These are phyloP conservation scores for Enteromius unitaeniatus DNA, from an alignment of 2,797 vertebrate species.

Conservation along the genomic window DNA sequence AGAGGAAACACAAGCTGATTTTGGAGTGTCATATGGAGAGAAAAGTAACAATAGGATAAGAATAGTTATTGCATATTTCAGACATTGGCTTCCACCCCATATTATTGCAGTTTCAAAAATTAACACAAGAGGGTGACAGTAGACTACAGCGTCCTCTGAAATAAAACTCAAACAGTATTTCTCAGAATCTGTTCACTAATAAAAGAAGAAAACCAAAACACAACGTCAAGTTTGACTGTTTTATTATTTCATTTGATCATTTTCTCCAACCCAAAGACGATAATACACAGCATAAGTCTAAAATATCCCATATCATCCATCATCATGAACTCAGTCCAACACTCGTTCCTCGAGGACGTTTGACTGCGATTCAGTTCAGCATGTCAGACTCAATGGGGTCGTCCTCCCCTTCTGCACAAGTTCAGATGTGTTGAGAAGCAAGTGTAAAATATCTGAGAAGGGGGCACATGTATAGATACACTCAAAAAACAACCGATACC, in stretches of 20 bases:
- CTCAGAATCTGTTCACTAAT: not conserved
- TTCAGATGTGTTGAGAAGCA: conserved; percentile 64
- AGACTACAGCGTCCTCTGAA: not conserved
- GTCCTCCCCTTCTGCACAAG: conserved; percentile 53
- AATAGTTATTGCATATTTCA: not conserved
- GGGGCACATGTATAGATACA: conserved; percentile 65
- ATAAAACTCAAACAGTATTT: too few species aligned
- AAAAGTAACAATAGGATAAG: too few species aligned
- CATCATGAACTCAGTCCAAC: conserved; percentile 75
- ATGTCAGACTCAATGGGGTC: conserved; percentile 83
- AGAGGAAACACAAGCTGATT: too few species aligned
- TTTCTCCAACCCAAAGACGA: conserved; percentile 98
- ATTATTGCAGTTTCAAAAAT: not conserved
- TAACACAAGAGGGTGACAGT: conserved; percentile 45
- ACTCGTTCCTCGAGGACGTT: conserved; percentile 85
- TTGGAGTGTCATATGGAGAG: too few species aligned
- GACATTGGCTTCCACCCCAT: not conserved
- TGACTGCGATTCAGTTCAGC: conserved; percentile 83
- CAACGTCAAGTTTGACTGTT: conserved; percentile 84
- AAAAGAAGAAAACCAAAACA: conserved; percentile 28
- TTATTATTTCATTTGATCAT: conserved; percentile 94
- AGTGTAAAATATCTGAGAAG: conserved; percentile 57
- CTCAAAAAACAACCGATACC: conserved; percentile 69
- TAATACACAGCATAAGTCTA: conserved; percentile 97
- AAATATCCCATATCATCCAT: conserved; percentile 91